Conservation (phyloP, 2,113 vertebrate genomes). For the Lampris megalopsis region DNA sequence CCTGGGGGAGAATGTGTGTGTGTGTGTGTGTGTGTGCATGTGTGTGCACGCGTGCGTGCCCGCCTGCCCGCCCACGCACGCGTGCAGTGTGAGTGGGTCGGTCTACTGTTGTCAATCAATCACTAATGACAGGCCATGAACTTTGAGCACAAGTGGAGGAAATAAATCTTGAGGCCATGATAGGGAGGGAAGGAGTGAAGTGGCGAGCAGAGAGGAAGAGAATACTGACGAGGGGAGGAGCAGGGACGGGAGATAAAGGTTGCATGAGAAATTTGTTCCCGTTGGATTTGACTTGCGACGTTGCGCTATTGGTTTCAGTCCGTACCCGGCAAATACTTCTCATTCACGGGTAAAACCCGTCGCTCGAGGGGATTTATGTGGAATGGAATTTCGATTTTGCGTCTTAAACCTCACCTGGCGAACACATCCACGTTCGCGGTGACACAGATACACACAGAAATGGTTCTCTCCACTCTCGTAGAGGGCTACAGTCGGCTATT, state of each 20-base stretch:
- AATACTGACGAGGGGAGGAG: conserved; percentile 6
- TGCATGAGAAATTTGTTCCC: background rate
- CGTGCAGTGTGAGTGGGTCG: conserved; percentile 28
- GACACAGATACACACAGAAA: background rate
- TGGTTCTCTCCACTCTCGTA: too few species aligned
- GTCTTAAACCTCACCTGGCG: background rate
- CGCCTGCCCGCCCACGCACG: conserved; percentile 22
- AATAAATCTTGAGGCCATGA: conserved; percentile 63
- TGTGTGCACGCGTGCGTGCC: conserved; percentile 29
- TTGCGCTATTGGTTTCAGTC: background rate
- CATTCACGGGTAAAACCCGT: background rate
- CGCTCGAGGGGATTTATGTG: too few species aligned
- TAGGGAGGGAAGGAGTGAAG: conserved; percentile 5
- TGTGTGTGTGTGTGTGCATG: conserved; percentile 23
- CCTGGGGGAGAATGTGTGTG: conserved; percentile 47
- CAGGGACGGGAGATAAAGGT: background rate
- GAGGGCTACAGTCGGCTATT: background rate
- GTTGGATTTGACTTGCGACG: background rate
- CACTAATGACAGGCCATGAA: conserved; percentile 73
- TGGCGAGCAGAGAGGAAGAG: background rate
- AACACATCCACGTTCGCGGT: background rate
- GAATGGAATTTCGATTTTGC: too few species aligned
- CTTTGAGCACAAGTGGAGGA: conserved; percentile 59
- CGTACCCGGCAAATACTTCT: too few species aligned
- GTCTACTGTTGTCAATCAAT: conserved; percentile 65